Evolutionary conservation across 2,888 invertebrate species (phyloP), one percentile per base, ranked within the genome.

Genomic region (Drosophila paucipuncta): DNA sequence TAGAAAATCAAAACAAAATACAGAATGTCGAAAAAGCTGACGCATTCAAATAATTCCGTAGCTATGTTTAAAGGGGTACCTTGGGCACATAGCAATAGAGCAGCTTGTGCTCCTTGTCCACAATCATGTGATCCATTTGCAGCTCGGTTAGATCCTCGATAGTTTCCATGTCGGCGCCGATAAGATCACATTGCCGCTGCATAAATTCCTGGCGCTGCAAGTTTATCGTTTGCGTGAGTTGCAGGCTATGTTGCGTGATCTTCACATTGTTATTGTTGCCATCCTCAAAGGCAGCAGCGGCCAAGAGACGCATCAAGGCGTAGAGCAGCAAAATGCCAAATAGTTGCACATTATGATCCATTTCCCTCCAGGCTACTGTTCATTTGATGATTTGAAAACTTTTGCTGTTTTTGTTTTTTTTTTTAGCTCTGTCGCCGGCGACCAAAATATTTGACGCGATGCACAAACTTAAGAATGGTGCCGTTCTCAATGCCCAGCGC

Each of bases 11-110:
- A 50, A 64, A 47, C 9, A 49, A 61, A 37, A 33, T 49, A 50
- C 13, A 2, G 9, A 47, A 31, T 31, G 11, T 7, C 11, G 0
- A 64, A 61, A 68, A 58, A 37, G 65, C 60, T 63, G 68, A 72
- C 61, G 6, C 57, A 65, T 55, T 58, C 18, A 31, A 69, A 63
- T 18, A 54, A 55, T 37, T 43, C 4, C n/a, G 39, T 28, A 47
- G 16, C 31, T 47, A 13, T 47, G 22, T 25, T 16, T 16, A 13
- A 3, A 16, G n/a, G n/a, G 25, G n/a, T 94, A 97, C 97, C 95
- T 98, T 98, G 70, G 98, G 98, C 77, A 98, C 97, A 93, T 98
- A 98, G 92, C 98, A 98, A 91, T 98, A 98, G 18, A 98, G 94
- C 22, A 98, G 94, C 92, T 96, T 96, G 91, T 97, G 97, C 70